Evolutionary conservation across 2,113 vertebrate species (phyloP).

Genomic region (Neofelis nebulosa): DNA sequence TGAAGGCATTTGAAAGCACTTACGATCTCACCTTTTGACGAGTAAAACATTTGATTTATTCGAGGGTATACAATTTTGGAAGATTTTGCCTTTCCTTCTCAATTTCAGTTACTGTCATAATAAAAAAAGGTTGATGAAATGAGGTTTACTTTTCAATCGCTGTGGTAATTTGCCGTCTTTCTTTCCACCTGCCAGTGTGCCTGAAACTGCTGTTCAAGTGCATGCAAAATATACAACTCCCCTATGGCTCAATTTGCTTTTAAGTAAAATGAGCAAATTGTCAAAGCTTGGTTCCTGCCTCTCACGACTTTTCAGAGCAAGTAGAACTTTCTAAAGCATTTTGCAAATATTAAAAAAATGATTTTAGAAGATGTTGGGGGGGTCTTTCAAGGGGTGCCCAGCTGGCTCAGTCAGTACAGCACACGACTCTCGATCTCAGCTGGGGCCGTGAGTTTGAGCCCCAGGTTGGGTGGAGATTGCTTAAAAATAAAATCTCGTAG

Average conservation of each 20-base stretch:
- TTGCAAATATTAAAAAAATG: conserved; percentile 39
- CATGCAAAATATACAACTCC: conserved; percentile 27
- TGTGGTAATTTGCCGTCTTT: background rate
- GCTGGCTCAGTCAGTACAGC: background rate
- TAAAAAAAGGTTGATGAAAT: conserved; percentile 34
- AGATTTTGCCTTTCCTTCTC: background rate
- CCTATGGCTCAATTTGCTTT: conserved; percentile 45
- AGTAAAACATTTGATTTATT: conserved; percentile 4
- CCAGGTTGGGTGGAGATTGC: background rate
- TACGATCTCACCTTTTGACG: background rate
- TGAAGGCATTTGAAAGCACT: background rate
- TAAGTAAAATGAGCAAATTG: conserved; percentile 57
- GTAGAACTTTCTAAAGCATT: conserved; percentile 45
- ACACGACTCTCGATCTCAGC: background rate
- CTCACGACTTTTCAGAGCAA: conserved; percentile 49
- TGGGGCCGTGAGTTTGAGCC: background rate
- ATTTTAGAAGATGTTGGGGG: background rate
- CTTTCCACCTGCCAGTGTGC: background rate
- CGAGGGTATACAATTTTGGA: background rate
- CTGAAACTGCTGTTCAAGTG: background rate
- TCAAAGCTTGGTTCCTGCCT: background rate
- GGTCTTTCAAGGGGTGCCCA: background rate
- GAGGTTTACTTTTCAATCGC: conserved; percentile 39
- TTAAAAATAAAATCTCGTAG: background rate
- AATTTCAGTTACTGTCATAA: conserved; percentile 36